Conservation (phyloP, 2,888 invertebrate genomes). For the Capitulum mitella region DNA sequence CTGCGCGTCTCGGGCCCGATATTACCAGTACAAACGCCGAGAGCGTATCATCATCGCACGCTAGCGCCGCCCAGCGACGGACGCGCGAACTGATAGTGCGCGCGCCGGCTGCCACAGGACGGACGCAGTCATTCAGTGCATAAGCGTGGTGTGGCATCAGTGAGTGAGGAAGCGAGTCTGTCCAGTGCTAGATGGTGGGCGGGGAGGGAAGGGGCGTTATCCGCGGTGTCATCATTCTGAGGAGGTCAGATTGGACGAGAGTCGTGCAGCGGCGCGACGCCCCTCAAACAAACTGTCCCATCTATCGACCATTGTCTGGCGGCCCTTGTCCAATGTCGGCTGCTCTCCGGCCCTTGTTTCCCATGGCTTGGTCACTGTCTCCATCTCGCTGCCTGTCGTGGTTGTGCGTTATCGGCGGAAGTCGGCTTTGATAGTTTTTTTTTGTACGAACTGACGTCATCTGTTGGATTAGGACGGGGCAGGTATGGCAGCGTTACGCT, state of each 20-base stretch:
- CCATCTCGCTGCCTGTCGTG: background rate
- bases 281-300: too few species aligned
- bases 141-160: background rate
- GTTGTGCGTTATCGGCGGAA: background rate
- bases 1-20: background rate
- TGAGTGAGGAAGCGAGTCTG: background rate
- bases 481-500: too few species aligned
- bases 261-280: too few species aligned
- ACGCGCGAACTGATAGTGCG: background rate
- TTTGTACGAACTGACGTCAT: too few species aligned
- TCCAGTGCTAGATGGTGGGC: background rate
- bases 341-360: background rate
- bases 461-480: too few species aligned
- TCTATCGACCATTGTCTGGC: too few species aligned
- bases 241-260: too few species aligned
- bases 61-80: background rate
- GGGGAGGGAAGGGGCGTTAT: too few species aligned
- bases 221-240: background rate
- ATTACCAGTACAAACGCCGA: conserved; percentile 25
- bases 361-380: background rate
- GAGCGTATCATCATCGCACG: conserved; percentile 7
- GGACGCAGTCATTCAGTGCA: conserved; percentile 5
- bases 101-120: background rate
- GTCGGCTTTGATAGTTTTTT: too few species aligned
- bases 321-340: background rate